Base-by-base conservation (phyloP, 1,140 invertebrate species). In the Drosophila lowei region DNA sequence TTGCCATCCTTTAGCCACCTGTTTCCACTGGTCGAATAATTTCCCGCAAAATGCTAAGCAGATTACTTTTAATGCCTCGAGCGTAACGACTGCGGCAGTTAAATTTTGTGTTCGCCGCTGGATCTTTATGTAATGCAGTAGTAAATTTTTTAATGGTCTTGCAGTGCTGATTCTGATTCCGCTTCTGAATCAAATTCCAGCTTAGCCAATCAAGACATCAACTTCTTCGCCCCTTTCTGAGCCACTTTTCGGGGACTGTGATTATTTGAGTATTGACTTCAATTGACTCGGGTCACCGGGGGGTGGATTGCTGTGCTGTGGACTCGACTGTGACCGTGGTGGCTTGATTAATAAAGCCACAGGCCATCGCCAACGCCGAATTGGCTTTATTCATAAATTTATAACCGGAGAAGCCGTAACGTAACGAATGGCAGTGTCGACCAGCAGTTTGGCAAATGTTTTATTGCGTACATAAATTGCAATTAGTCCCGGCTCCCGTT, bases 391-490 rank as follows among this genome's bases (percentile, higher is more conserved):
- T 88, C 79, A 88, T 88, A 89, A 88, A 88, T 88, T 89, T 88
- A 83, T 89, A 88, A 89, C 84, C 78, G 62, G 60, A 13, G 34
- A 13, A 38, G 61, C 65, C 68, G 47, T 81, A 77, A 77, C 81
- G 78, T 88, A 78, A 75, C 81, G 78, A 86, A 88, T 68, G 60
- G 56, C 57, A 42, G 64, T 46, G 62, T 46, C 46, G 47, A 41
- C 48, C 59, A 50, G 60, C 80, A 64, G 77, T 86, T 85, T 71
- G 71, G 62, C 83, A 76, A 88, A 88, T 88, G 83, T 88, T 88
- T 88, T 88, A 88, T 88, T 89, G 72, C 84, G 78, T 67, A 89
- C 79, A 88, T 88, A 88, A 88, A 88, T 88, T 89, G 83, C 83
- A 88, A 88, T 88, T 88, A 88, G 83, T 71, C 61, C 16, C 63